Base-by-base conservation (phyloP, 2,888 invertebrate genomes). In the Euspilapteryx auroguttella region DNA sequence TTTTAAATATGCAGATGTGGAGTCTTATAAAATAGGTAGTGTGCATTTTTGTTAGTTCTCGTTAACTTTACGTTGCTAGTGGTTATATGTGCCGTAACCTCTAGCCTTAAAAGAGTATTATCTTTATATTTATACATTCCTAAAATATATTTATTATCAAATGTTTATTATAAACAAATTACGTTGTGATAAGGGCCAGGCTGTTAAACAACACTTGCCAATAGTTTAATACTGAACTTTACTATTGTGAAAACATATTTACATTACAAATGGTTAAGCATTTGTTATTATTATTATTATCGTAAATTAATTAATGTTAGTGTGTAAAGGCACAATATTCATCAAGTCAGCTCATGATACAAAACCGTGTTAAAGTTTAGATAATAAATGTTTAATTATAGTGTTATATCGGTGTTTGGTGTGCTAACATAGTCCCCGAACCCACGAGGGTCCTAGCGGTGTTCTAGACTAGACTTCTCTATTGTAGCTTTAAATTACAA, bases 321-420 rank as follows among this genome's bases (percentile, higher is more conserved):
- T 27, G 24, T 20, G 13, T 9, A 36, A 41, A 38, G 64, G 63
- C 66, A 68, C 65, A 63, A 66, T 69, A 71, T 65, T 71, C 68
- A 75, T 78, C 75, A 77, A 50, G 76, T 76, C 77, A 68, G 77
- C 77, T 76, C 73, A 47, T 44, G 42, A 37, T 51, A 57, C n/a
- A n/a, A n/a, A n/a, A n/a, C n/a, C n/a, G n/a, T n/a, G n/a, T n/a
- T n/a, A n/a, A n/a, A n/a, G n/a, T n/a, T n/a, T n/a, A 37, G 40
- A 34, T 50, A 45, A 35, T 52, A 50, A 45, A 42, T 44, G 50
- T 47, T 49, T 63, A 47, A 66, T 63, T 66, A 57, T 36, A 44
- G 45, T 56, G 55, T 61, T 35, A 36, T 55, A 49, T 17, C 8
- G 52, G 46, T 61, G 46, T 49, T 44, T 48, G 52, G 39, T 40